These are phyloP conservation scores for Hydrozoanthus gracilis DNA, from an alignment of 92 coral and sea anemone genomes.

Conservation along the genomic window DNA sequence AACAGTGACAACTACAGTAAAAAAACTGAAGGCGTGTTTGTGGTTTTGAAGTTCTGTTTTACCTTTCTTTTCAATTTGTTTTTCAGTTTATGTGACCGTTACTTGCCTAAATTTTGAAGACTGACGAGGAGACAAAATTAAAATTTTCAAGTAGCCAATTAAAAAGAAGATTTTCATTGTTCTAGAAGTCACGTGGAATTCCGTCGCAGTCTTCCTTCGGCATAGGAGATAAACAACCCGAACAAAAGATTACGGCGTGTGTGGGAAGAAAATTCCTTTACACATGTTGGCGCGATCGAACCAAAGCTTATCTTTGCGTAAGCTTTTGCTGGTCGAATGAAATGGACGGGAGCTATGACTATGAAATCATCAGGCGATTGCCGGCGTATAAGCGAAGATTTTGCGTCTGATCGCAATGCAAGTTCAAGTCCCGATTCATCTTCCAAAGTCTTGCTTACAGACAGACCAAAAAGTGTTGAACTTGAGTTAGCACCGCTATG, in stretches of 20 bases:
- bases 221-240: constrained; percentile 35
- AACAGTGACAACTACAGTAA: no score
- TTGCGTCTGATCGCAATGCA: constrained; percentile 38
- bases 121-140: not conserved
- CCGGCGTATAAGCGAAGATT: constrained; percentile 38
- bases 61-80: no score
- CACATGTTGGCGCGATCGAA: constrained; percentile 45
- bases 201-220: constrained; percentile 34
- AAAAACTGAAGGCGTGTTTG: no score
- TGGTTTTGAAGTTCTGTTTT: no score
- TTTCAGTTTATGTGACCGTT: not conserved
- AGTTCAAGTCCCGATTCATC: constrained; percentile 39
- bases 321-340: constrained; percentile 43
- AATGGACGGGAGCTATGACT: constrained; percentile 36
- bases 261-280: constrained; percentile 36
- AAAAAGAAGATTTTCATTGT: constrained; percentile 4
- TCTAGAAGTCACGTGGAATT: constrained; percentile 33
- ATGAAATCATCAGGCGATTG: constrained; percentile 44
- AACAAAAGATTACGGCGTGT: constrained; percentile 28
- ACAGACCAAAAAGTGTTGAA: constrained; percentile 39
- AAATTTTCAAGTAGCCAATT: constrained; percentile 8
- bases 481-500: constrained; percentile 46
- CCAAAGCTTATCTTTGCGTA: constrained; percentile 1
- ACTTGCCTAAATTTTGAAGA: not conserved
- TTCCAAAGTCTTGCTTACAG: constrained; percentile 22